Base-by-base conservation (phyloP, 1,140 invertebrate species). In the Microplitis demolitor region DNA sequence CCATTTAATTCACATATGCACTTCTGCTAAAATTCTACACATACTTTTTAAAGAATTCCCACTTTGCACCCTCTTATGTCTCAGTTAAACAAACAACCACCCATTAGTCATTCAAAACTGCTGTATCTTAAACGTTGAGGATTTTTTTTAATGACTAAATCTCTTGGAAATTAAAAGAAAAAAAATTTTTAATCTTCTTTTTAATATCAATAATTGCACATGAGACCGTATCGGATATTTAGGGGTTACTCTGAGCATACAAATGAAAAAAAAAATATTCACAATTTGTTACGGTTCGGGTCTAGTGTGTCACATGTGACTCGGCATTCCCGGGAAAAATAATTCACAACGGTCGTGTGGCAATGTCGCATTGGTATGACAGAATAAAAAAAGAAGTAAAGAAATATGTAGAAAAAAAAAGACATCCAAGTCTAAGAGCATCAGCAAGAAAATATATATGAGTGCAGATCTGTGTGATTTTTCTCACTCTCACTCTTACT, bases 281-380 rank as follows among this genome's bases (percentile, higher is more conserved):
- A 39, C 66, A 68, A 58, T 68, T 58, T 13, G 53, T 16, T 45
- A 68, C 34, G 54, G 11, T 54, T 24, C 6, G 9, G 35, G n/a
- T 68, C 54, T 24, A 11, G 39, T 45, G 39, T 39, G 66, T 68
- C 66, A 58, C 54, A 68, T 58, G 66, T 68, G 66, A 67, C 50
- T 33, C 24, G 50, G 39, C 45, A 37, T 58, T 35, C 33, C 11
- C 13, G 53, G 16, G 35, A 54, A 33, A 54, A 37, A 68, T 68
- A 68, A 68, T 68, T 68, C 54, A 68, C 66, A 37, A 68, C 66
- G 66, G 66, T 33, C 39, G 39, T 68, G 66, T 62, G 35, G 37
- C 37, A 64, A 50, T 13, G 53, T 53, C 14, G 33, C 16, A 37
- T 64, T 11, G 60, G n/a, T 33, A 33, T 33, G 33, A 33, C 16